Percentiles rank a stretch among this genome's conserved stretches.
These are phyloP conservation scores for Phalacrocorax aristotelis DNA, from an alignment of 2,113 vertebrate genomes.

Conservation along the genomic window DNA sequence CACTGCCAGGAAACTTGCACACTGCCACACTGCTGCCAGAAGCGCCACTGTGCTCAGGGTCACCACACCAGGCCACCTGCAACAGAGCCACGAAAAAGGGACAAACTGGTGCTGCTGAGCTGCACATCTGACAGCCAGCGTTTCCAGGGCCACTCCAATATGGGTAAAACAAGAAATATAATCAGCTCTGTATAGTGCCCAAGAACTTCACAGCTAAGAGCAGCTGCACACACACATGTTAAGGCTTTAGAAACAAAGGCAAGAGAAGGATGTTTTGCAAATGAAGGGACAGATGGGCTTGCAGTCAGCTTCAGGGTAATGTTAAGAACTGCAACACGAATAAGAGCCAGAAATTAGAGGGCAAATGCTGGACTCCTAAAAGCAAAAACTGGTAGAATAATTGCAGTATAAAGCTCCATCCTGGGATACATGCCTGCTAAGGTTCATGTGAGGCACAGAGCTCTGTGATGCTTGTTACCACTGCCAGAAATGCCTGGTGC, in stretches of 20 bases:
- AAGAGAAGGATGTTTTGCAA: not conserved
- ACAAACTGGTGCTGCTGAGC: not conserved
- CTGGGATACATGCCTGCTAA: not conserved
- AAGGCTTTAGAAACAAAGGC: not conserved
- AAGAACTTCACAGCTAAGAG: not conserved
- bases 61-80: not conserved
- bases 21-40: not conserved
- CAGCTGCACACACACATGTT: not conserved
- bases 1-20: not conserved
- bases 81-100: not conserved
- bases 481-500: not conserved
- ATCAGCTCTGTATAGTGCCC: not conserved
- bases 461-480: not conserved
- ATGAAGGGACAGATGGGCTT: not conserved
- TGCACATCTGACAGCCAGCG: not conserved
- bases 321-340: not conserved
- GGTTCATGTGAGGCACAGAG: rapidly evolving
- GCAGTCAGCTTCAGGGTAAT: not conserved
- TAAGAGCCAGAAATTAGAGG: not conserved
- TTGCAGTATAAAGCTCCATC: not conserved
- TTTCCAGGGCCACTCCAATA: not conserved
- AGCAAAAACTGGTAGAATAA: not conserved
- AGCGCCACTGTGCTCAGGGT: not conserved
- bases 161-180: not conserved
- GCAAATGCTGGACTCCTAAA: not conserved